phyloP scores from a whole-genome alignment of 1,140 invertebrate genomes.

The Megalopta genalis region DNA sequence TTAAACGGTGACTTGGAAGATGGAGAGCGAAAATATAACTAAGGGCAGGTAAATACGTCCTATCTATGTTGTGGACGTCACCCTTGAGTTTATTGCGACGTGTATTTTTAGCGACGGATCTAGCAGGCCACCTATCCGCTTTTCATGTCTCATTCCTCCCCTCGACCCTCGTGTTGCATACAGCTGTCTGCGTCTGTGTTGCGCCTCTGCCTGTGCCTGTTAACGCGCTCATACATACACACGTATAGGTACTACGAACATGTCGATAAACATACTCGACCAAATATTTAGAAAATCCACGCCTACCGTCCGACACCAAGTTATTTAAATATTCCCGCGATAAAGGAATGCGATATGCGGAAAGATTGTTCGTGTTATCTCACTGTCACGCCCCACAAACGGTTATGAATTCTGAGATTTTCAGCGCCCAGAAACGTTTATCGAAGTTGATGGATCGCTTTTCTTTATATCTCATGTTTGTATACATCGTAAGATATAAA shows the following conservation, averaged over 20 bases:
- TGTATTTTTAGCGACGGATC: slow-evolving; percentile 65
- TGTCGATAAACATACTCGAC: slow-evolving; percentile 68
- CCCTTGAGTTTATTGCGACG: slow-evolving; percentile 68
- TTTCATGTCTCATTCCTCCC: slow-evolving; percentile 51
- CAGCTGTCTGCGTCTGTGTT: neutral
- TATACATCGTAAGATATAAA: too few species aligned
- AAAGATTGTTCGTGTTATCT: slow-evolving; percentile 2
- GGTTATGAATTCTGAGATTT: too few species aligned
- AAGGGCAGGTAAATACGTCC: slow-evolving; percentile 58
- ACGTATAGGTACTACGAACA: slow-evolving; percentile 14
- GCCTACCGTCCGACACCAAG: slow-evolving; percentile 48
- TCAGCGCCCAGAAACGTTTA: too few species aligned
- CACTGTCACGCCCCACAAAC: too few species aligned
- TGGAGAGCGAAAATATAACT: slow-evolving; percentile 48
- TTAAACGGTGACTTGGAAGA: slow-evolving; percentile 44
- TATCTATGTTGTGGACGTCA: slow-evolving; percentile 58
- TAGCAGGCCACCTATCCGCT: slow-evolving; percentile 57
- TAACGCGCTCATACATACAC: slow-evolving; percentile 8
- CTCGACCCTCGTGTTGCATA: slow-evolving; percentile 28
- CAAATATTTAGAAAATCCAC: slow-evolving; percentile 69
- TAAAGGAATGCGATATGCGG: neutral
- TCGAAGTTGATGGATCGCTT: too few species aligned
- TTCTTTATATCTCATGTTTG: too few species aligned
- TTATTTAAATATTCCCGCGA: slow-evolving; percentile 52
- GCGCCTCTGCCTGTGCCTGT: slow-evolving; percentile 3